A percentile compares a stretch with the other conserved stretches of the same genome.
These are phyloP conservation scores for Rallus limicola DNA, from an alignment of 2,113 vertebrate genomes.

Conservation along the genomic window DNA sequence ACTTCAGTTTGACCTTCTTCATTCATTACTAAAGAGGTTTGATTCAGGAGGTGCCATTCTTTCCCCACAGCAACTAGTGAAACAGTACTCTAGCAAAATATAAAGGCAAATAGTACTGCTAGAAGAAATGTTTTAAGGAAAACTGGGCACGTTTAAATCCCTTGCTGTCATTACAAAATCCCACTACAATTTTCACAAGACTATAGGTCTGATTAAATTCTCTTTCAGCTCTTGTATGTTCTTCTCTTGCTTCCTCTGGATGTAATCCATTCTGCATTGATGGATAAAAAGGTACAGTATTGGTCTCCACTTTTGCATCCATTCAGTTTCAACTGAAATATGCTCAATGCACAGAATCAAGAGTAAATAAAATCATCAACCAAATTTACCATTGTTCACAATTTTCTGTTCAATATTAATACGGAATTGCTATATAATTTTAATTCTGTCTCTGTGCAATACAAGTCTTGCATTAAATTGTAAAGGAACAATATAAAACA, in stretches of 20 bases:
- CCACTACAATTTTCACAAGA: neutral
- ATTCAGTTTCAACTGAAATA: neutral
- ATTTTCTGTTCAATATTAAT: neutral
- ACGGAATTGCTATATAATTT: neutral
- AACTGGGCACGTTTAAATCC: neutral
- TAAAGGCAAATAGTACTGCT: neutral
- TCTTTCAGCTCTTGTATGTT: neutral
- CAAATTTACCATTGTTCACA: accelerated
- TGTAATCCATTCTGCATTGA: neutral
- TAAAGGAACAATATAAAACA: neutral
- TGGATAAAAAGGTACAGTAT: neutral
- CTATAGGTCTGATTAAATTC: neutral
- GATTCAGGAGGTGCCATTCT: neutral
- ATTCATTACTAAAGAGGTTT: neutral
- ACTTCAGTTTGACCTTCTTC: neutral
- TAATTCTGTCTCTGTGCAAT: neutral
- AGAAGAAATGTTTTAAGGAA: neutral
- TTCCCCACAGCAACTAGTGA: neutral
- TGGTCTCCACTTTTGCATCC: neutral
- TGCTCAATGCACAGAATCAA: neutral
- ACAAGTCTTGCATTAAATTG: neutral
- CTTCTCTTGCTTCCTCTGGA: neutral
- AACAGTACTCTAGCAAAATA: neutral
- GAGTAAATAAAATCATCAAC: neutral
- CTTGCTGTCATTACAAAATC: neutral